phyloP scores from a whole-genome alignment of 1,140 invertebrate species.

The Grapholita molesta region DNA sequence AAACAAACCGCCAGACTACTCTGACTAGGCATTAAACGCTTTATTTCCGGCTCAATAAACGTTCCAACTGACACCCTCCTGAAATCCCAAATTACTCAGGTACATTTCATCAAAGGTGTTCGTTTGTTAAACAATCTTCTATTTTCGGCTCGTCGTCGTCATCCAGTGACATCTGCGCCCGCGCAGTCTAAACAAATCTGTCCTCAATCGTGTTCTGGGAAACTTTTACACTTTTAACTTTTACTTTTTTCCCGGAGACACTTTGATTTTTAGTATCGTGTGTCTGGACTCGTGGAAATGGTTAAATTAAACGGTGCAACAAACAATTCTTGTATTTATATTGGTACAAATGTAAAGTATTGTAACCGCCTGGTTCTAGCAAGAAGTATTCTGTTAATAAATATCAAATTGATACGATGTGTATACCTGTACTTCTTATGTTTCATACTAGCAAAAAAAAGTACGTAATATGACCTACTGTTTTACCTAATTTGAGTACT shows the following conservation, averaged over 20 bases:
- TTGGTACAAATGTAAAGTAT: background rate
- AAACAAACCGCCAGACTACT: background rate
- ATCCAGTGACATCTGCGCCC: slow-evolving; percentile 57
- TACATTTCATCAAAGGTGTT: slow-evolving; percentile 17
- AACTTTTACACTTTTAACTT: slow-evolving; percentile 63
- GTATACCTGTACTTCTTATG: no score
- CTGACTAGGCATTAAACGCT: background rate
- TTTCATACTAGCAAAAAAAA: no score
- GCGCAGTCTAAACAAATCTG: slow-evolving; percentile 61
- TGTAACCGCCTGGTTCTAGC: background rate
- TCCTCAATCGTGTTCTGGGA: slow-evolving; percentile 58
- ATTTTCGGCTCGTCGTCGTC: slow-evolving; percentile 41
- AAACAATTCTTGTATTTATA: slow-evolving; percentile 9
- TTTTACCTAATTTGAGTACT: no score
- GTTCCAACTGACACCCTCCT: background rate
- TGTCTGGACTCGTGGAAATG: slow-evolving; percentile 4
- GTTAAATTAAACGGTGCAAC: slow-evolving; percentile 10
- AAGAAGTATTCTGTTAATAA: background rate
- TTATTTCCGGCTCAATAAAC: background rate
- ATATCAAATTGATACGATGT: no score
- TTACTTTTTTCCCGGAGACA: slow-evolving; percentile 51
- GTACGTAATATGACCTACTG: no score
- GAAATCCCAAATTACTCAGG: slow-evolving; percentile 3
- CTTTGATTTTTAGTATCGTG: slow-evolving; percentile 27
- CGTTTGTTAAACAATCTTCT: slow-evolving; percentile 24